Conservation (phyloP, 2,888 invertebrate genomes). For the Dryobota labecula region DNA sequence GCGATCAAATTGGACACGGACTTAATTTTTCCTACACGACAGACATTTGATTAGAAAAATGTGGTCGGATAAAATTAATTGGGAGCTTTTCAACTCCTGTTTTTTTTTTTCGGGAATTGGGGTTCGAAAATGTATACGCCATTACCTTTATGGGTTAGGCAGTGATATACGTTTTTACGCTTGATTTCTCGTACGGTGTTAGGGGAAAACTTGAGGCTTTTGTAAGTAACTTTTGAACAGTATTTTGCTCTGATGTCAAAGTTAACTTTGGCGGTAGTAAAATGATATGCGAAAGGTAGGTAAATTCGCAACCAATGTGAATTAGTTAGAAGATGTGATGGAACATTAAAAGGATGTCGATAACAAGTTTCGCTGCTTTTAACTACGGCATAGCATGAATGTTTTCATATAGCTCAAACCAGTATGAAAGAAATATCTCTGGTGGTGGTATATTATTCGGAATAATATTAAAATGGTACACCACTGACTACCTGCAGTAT, state of each 20-base stretch:
- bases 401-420: background rate
- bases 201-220: constrained; percentile 20
- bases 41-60: constrained; percentile 66
- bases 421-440: too few relatives aligned
- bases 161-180: constrained; percentile 46
- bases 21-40: constrained; percentile 59
- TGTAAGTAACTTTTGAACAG: constrained; percentile 15
- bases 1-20: constrained; percentile 63
- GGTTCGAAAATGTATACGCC: constrained; percentile 29
- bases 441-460: too few relatives aligned
- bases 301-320: background rate
- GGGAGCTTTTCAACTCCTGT: constrained; percentile 43
- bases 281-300: background rate
- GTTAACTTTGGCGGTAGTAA: background rate
- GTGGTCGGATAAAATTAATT: constrained; percentile 57
- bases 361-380: background rate
- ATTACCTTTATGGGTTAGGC: constrained; percentile 23
- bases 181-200: constrained; percentile 29
- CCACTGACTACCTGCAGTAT: too few relatives aligned
- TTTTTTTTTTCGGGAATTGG: constrained; percentile 31
- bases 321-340: background rate
- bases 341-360: background rate
- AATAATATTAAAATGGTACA: too few relatives aligned
- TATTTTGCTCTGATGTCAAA: constrained; percentile 22
- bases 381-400: background rate